Evolutionary conservation across 2,888 invertebrate genomes (phyloP).

Genomic region (Willowsia nigromaculata): DNA sequence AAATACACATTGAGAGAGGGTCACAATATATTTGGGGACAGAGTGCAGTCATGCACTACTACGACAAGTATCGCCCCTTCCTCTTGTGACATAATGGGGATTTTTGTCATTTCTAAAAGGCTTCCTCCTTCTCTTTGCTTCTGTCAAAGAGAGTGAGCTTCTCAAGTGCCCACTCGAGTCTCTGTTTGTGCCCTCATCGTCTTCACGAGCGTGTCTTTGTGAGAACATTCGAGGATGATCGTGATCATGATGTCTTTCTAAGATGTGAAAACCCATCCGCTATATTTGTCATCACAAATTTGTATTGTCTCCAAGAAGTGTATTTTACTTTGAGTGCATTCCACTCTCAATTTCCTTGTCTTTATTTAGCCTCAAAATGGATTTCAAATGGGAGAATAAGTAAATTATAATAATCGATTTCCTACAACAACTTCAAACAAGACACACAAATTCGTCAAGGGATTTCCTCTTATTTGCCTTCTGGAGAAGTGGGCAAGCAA

Average conservation of each 20-base stretch:
- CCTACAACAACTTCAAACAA: constrained; percentile 4
- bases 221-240: neutral
- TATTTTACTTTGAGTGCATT: neutral
- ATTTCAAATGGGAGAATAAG: constrained; percentile 47
- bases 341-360: constrained; percentile 41
- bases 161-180: constrained; percentile 49
- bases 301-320: neutral
- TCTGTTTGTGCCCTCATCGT: constrained; percentile 41
- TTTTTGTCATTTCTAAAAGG: constrained; percentile 49
- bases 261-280: constrained; percentile 9
- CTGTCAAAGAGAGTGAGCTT: neutral
- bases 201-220: neutral
- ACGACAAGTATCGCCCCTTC: constrained; percentile 33
- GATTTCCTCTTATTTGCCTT: neutral
- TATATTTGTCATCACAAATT: constrained; percentile 24
- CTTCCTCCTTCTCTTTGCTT: constrained; percentile 25
- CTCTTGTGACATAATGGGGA: constrained; percentile 28
- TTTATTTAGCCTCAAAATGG: constrained; percentile 17
- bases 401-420: constrained; percentile 61
- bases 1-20: constrained; percentile 23
- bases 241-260: neutral
- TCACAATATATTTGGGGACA: constrained; percentile 39
- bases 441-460: neutral
- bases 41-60: constrained; percentile 37
- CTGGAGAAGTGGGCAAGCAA: neutral